phyloP scores from a whole-genome alignment of 1,140 invertebrate genomes.

The Lepidurus arcticus region DNA sequence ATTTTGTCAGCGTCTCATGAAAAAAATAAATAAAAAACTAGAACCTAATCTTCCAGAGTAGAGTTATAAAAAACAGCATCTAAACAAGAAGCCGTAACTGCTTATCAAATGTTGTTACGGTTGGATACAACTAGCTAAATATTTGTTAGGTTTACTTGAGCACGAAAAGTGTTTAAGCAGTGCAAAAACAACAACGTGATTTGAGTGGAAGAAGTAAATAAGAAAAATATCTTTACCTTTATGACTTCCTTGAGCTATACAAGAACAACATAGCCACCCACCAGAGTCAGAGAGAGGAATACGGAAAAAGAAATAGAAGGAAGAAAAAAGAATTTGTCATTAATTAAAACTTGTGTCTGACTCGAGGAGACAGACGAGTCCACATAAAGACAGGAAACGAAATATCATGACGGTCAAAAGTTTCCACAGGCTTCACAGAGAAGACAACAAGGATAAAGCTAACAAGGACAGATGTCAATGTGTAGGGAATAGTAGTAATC shows the following conservation, averaged over 20 bases:
- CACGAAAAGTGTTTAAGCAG: not conserved
- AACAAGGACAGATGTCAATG: too few relatives aligned
- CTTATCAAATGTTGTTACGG: not conserved
- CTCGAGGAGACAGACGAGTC: not conserved
- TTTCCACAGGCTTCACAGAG: not conserved
- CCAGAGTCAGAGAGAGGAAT: conserved; percentile 16
- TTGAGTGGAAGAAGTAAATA: conserved; percentile 1
- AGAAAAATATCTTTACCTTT: conserved; percentile 16
- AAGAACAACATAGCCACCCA: conserved; percentile 30
- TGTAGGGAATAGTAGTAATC: too few relatives aligned
- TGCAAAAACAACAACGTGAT: not conserved
- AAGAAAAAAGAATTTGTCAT: not conserved
- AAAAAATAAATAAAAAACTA: not conserved
- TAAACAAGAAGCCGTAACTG: not conserved
- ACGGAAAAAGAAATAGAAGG: conserved; percentile 29
- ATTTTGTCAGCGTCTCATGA: not conserved
- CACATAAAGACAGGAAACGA: conserved; percentile 11
- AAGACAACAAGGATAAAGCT: not conserved
- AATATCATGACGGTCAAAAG: not conserved
- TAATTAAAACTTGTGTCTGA: not conserved
- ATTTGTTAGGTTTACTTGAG: too few relatives aligned
- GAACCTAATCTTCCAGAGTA: not conserved
- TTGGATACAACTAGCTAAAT: not conserved
- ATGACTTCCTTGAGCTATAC: conserved; percentile 20
- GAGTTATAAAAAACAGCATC: not conserved